Percentiles rank a stretch among this genome's conserved stretches.
Evolutionary conservation across 2,888 invertebrate species (phyloP).

Genomic region (Euzophera pinguis): DNA sequence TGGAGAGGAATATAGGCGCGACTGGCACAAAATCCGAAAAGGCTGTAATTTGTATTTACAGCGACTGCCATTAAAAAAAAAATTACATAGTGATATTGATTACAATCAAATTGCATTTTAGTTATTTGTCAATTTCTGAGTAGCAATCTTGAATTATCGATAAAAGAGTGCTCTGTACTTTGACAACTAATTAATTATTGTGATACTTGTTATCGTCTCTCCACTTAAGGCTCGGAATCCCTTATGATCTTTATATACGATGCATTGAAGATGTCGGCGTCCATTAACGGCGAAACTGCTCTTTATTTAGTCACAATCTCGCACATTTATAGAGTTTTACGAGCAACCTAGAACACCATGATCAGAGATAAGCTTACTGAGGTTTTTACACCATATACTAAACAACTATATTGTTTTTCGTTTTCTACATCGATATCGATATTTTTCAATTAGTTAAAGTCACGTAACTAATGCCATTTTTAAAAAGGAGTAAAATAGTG

Average conservation of each 20-base stretch:
- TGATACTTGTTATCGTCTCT: conserved; percentile 31
- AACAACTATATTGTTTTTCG: conserved; percentile 28
- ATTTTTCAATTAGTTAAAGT: no score
- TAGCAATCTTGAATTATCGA: no score
- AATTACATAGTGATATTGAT: neutral
- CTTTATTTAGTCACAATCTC: conserved; percentile 58
- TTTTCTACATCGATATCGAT: conserved; percentile 43
- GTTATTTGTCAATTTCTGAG: neutral
- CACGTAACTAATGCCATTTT: no score
- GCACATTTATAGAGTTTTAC: conserved; percentile 45
- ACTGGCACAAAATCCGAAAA: no score
- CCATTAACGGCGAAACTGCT: conserved; percentile 64
- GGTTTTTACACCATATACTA: conserved; percentile 24
- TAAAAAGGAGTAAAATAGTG: no score
- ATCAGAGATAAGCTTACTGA: conserved; percentile 16
- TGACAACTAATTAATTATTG: conserved; percentile 17
- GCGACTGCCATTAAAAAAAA: no score
- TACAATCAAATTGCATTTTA: neutral
- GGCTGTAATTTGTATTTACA: no score
- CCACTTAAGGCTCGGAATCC: conserved; percentile 33
- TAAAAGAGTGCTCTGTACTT: neutral
- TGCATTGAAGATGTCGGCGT: conserved; percentile 56
- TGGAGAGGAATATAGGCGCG: no score
- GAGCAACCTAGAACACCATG: conserved; percentile 37
- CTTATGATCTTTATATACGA: conserved; percentile 42